phyloP scores from a whole-genome alignment of 2,888 invertebrate genomes.

The Pandemis corylana region DNA sequence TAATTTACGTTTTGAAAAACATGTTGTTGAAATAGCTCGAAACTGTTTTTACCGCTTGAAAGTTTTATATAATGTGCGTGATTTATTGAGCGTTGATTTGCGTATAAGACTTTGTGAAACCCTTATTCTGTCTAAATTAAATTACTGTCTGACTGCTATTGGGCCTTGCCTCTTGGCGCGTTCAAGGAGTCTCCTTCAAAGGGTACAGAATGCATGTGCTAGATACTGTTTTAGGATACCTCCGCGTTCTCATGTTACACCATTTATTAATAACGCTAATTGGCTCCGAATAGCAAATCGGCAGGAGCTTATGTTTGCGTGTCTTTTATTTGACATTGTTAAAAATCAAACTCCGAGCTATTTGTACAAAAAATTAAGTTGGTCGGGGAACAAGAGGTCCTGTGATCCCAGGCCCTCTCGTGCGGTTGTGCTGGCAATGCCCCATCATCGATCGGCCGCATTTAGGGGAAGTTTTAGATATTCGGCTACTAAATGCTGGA shows the following conservation, averaged over 20 bases:
- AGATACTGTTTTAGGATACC: not conserved
- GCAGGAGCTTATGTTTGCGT: too few species aligned
- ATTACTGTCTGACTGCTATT: not conserved
- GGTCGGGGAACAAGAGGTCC: too few species aligned
- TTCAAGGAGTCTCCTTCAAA: not conserved
- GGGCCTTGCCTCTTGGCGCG: not conserved
- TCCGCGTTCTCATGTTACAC: not conserved
- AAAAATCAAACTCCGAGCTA: too few species aligned
- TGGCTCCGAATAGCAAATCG: too few species aligned
- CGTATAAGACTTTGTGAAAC: not conserved
- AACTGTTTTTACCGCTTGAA: constrained; percentile 1
- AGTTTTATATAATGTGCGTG: not conserved
- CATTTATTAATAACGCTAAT: too few species aligned
- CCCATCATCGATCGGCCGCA: too few species aligned
- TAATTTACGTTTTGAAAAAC: not conserved
- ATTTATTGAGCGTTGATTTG: not conserved
- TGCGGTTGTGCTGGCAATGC: too few species aligned
- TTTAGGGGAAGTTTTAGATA: too few species aligned
- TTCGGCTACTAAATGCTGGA: too few species aligned
- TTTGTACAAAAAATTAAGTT: too few species aligned
- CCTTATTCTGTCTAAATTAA: not conserved
- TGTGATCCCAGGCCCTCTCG: too few species aligned
- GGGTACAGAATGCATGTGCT: not conserved
- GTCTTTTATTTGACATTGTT: too few species aligned
- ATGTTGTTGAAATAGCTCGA: not conserved